A percentile compares a stretch with the other conserved stretches of the same genome.
These are phyloP conservation scores for Sturmia bella DNA, from an alignment of 2,888 invertebrate species.

Conservation along the genomic window DNA sequence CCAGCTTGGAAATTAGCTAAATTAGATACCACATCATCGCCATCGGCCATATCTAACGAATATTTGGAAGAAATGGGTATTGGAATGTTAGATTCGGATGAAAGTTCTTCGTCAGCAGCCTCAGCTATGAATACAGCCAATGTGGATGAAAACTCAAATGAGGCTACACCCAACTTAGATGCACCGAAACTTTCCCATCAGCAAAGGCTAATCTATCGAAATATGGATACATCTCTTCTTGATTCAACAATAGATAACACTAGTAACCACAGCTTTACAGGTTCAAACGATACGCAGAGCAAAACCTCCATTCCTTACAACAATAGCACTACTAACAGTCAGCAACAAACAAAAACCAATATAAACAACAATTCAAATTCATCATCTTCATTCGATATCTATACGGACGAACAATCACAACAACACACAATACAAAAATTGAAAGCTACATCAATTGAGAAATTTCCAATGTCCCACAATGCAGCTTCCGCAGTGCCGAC, in stretches of 20 bases:
- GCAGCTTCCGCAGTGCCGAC: conserved; percentile 37
- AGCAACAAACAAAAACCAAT: conserved; percentile 54
- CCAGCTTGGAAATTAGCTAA: conserved; percentile 74
- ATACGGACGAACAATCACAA: conserved; percentile 60
- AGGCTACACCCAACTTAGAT: conserved; percentile 77
- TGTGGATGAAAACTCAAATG: conserved; percentile 80
- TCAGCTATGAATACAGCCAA: conserved; percentile 76
- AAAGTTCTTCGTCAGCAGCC: conserved; percentile 79
- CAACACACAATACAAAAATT: conserved; percentile 57
- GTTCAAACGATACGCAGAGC: conserved; percentile 72
- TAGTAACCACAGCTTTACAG: conserved; percentile 71
- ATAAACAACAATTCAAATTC: conserved; percentile 73
- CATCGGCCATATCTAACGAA: conserved; percentile 63
- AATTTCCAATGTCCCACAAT: conserved; percentile 65
- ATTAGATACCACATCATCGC: conserved; percentile 68
- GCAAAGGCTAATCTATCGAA: conserved; percentile 70
- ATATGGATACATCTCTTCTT: conserved; percentile 72
- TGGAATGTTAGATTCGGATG: conserved; percentile 84
- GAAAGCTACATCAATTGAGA: conserved; percentile 63
- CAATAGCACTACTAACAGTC: conserved; percentile 10
- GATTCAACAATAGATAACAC: conserved; percentile 74
- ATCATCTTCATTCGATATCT: conserved; percentile 72
- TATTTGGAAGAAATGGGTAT: conserved; percentile 84
- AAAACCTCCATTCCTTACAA: conserved; percentile 42
- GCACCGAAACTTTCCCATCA: conserved; percentile 76